These are phyloP conservation scores for Triplophysa rosa DNA, from an alignment of 2,113 vertebrate genomes.

Conservation along the genomic window DNA sequence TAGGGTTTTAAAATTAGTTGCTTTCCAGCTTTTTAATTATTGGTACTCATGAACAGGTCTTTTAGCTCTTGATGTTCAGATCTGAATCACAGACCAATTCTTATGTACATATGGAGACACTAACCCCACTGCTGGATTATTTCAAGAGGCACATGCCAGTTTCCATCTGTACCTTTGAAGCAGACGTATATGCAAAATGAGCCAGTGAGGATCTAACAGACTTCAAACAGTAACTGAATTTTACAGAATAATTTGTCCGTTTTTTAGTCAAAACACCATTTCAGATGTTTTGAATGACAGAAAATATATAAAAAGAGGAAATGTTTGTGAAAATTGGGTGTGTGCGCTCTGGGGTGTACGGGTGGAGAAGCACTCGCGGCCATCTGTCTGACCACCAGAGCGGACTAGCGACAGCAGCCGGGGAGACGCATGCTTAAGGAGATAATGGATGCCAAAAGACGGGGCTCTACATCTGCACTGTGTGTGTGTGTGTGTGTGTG, in stretches of 20 bases:
- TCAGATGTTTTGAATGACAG: not conserved
- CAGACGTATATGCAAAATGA: too few relatives aligned
- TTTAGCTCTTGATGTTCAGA: not conserved
- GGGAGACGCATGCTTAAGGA: constrained; percentile 49
- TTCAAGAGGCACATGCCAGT: constrained; percentile 24
- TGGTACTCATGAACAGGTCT: not conserved
- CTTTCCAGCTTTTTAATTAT: not conserved
- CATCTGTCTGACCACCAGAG: constrained; percentile 58
- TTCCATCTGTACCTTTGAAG: not conserved
- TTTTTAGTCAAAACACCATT: too few relatives aligned
- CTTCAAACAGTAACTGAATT: too few relatives aligned
- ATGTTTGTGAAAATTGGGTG: constrained; percentile 24
- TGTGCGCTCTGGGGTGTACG: constrained; percentile 36
- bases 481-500: constrained; percentile 34
- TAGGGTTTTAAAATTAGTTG: not conserved
- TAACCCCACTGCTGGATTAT: not conserved
- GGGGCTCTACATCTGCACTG: constrained; percentile 28
- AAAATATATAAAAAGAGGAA: not conserved
- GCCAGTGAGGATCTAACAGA: too few relatives aligned
- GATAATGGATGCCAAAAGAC: constrained; percentile 57
- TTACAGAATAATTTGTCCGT: too few relatives aligned
- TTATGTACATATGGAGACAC: constrained; percentile 15
- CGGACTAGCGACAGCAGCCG: constrained; percentile 47
- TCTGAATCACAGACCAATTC: not conserved
- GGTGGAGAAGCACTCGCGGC: constrained; percentile 41